Base-by-base conservation (phyloP, 2,888 invertebrate species). In the Rhogogaster chlorosoma region DNA sequence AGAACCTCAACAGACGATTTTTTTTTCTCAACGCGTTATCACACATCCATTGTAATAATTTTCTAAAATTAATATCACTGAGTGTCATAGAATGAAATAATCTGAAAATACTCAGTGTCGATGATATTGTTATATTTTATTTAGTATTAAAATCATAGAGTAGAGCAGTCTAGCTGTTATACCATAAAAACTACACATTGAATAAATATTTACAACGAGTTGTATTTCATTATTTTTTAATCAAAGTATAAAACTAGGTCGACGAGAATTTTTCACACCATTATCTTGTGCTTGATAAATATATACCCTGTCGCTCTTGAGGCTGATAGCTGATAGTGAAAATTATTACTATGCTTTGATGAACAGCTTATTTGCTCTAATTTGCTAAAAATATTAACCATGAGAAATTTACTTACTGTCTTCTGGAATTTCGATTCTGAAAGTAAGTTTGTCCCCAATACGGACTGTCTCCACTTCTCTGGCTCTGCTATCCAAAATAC, bases 341-440 rank as follows among this genome's bases (percentile, higher is more conserved):
- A 10, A 36, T 36, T 12, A 61, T 29, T 5, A n/a, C 15, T 22
- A 61, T 38, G 18, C 4, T 38, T 80, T 15, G 22, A 61, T 26
- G 1, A 67, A 32, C 32, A 32, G 6, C 49, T 80, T 38, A 45
- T 45, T n/a, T 12, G 2, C 1, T 29, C 18, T 18, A 49, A 15
- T 32, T 49, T 26, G 7, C 2, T 1, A n/a, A 1, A 32, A 26
- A n/a, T 32, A 15, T 57, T 36, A 1, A 61, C 10, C 26, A 53
- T 32, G 6, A 7, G 10, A 57, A 4, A 18, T 45, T 38, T 70
- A 94, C 98, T 96, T 94, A 98, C 98, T 98, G 94, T 98, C 98
- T 96, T 98, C 98, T 26, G 98, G 98, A 88, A 99, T 98, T 94
- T 98, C 98, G 94, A 98, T 98, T 92, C 98, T 96, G 96, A 98